Evolutionary conservation across 1,140 invertebrate species (phyloP).

Genomic region (Drosophila miranda): DNA sequence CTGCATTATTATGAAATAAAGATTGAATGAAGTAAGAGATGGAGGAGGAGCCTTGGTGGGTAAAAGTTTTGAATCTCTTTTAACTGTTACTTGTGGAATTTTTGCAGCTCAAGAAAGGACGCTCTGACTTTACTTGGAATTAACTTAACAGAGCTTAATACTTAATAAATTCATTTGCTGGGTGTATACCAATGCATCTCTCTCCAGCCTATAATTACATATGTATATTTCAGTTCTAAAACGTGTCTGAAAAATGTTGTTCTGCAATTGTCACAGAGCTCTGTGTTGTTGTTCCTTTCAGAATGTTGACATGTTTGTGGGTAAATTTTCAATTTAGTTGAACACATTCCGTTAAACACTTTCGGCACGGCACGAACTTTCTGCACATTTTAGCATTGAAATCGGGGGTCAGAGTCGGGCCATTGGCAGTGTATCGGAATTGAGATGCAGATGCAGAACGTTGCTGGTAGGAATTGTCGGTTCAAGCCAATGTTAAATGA

Average conservation of each 20-base stretch:
- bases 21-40: slow-evolving; percentile 16
- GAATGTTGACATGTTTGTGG: slow-evolving; percentile 20
- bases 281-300: too few relatives aligned
- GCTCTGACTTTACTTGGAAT: slow-evolving; percentile 23
- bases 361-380: slow-evolving; percentile 1
- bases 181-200: neutral
- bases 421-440: slow-evolving; percentile 1
- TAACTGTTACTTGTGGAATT: neutral
- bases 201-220: neutral
- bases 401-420: too few relatives aligned
- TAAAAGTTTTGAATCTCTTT: slow-evolving; percentile 8
- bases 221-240: neutral
- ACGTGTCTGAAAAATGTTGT: slow-evolving; percentile 9
- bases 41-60: neutral
- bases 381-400: slow-evolving; percentile 2
- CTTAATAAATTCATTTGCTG: too few relatives aligned
- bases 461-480: slow-evolving; percentile 15
- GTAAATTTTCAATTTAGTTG: slow-evolving; percentile 20
- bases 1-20: slow-evolving; percentile 72
- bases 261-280: neutral
- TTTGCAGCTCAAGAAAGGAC: slow-evolving; percentile 1
- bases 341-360: slow-evolving; percentile 3
- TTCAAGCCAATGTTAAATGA: slow-evolving; percentile 63
- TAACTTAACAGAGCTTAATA: too few relatives aligned
- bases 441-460: neutral